These are phyloP conservation scores for Eupithecia insigniata DNA, from an alignment of 2,888 invertebrate genomes.

Conservation along the genomic window DNA sequence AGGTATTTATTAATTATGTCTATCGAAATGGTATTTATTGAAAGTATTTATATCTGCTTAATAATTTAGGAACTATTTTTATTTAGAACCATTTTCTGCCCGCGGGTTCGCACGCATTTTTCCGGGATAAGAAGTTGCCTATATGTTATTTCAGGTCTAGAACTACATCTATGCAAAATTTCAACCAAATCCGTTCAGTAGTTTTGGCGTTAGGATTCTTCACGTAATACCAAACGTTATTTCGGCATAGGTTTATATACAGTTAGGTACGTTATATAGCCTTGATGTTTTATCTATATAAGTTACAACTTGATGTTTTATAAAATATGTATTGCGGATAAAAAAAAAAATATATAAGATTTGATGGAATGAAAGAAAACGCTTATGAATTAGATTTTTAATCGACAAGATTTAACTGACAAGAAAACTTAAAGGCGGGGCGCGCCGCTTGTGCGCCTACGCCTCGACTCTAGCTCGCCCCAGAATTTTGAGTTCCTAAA, in stretches of 20 bases:
- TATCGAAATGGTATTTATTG: too few species aligned
- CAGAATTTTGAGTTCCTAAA: neutral
- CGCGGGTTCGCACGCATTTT: neutral
- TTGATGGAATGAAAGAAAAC: neutral
- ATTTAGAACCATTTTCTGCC: neutral
- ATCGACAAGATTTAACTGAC: too few species aligned
- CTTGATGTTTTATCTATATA: too few species aligned
- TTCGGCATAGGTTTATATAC: too few species aligned
- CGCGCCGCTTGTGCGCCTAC: too few species aligned
- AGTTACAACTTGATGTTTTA: too few species aligned
- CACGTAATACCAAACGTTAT: neutral
- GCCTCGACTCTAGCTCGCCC: too few species aligned
- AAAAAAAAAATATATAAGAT: neutral
- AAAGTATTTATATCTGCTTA: neutral
- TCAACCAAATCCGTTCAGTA: neutral
- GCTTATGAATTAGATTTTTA: neutral
- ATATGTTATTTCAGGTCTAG: neutral
- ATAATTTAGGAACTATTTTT: neutral
- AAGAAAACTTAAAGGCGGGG: too few species aligned
- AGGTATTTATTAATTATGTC: constrained; percentile 52
- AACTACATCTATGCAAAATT: neutral
- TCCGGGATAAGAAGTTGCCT: neutral
- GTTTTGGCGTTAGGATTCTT: neutral
- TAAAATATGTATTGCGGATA: neutral
- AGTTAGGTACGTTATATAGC: too few species aligned